Percentiles rank a stretch among this genome's conserved stretches.
Conservation (phyloP, 2,797 vertebrate genomes). For the Megaceryle alcyon region DNA sequence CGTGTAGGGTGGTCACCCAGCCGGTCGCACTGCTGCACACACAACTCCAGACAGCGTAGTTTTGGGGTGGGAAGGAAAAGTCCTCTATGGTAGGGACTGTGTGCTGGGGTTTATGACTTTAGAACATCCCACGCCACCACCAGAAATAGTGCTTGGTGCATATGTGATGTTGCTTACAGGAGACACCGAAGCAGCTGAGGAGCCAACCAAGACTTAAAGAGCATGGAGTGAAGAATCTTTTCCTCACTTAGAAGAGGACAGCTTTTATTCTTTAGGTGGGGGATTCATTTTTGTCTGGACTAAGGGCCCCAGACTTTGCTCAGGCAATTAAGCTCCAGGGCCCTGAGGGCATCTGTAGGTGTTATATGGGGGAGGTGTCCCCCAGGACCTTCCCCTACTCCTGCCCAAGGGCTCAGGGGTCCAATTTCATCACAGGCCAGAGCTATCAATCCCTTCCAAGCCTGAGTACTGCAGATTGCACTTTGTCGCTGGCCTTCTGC, state of each 20-base stretch:
- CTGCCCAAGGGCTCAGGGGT: neutral
- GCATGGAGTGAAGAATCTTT: neutral
- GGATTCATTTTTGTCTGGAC: neutral
- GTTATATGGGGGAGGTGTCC: neutral
- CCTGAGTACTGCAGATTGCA: neutral
- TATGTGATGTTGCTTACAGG: fast-evolving
- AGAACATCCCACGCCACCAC: fast-evolving
- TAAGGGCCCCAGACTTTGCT: neutral
- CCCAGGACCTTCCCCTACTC: neutral
- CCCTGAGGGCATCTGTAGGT: neutral
- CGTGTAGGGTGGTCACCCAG: fast-evolving
- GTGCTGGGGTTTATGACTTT: neutral
- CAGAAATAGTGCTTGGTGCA: neutral
- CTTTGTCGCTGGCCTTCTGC: neutral
- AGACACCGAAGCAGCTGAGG: neutral
- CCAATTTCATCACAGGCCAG: neutral
- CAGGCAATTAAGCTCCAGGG: neutral
- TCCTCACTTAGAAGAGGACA: neutral
- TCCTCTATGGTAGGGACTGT: neutral
- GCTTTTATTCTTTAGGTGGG: neutral
- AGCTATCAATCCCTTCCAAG: fast-evolving
- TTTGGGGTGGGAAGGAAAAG: neutral
- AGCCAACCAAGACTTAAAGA: neutral
- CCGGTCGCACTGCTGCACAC: fast-evolving
- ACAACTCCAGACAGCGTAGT: fast-evolving